Base-by-base conservation (phyloP, 2,113 vertebrate species). In the Cariama cristata region DNA sequence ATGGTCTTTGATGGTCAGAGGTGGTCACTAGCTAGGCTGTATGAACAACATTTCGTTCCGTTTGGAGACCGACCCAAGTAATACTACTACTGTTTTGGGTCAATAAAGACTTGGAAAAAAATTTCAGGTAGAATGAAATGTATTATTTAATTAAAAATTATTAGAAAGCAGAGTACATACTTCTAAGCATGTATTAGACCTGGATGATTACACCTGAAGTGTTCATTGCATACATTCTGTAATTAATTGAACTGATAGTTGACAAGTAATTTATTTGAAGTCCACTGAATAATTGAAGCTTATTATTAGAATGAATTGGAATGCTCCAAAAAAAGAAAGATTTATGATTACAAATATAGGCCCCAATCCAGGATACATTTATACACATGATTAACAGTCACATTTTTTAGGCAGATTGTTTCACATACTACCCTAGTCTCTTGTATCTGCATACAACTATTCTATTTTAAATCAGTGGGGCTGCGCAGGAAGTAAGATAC, bases 181-280 rank as follows among this genome's bases (percentile, higher is more conserved):
- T 87, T 93, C 32, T 95, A 90, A 96, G 83, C 87, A 35, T 50
- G 56, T 94, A 71, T 96, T 95, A 93, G 86, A 91, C 62, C 75
- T 92, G 86, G 73, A 91, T 91, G 93, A 96, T 82, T 87, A 76
- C 80, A 79, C 58, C 35, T 63, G 23, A 91, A 95, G 63, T 45
- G 4, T 94, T 96, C 79, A n/a, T 47, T 89, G 53, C 58, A 66
- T 93, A 87, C 18, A 75, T 92, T 91, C 62, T 85, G 40, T 97
- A 94, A 95, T 95, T 97, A 95, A 87, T 89, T 91, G 68, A 95
- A 67, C 91, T 79, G 38, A 44, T 87, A 94, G 93, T 91, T 96
- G 94, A 86, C 89, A 97, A 94, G 84, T 90, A 91, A 96, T 97
- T 96, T 95, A 88, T 96, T 66, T 96, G 83, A 95, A 96, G 84